These are phyloP conservation scores for Cricetomys ansorgei DNA, from an alignment of 2,113 vertebrate genomes.

Conservation along the genomic window DNA sequence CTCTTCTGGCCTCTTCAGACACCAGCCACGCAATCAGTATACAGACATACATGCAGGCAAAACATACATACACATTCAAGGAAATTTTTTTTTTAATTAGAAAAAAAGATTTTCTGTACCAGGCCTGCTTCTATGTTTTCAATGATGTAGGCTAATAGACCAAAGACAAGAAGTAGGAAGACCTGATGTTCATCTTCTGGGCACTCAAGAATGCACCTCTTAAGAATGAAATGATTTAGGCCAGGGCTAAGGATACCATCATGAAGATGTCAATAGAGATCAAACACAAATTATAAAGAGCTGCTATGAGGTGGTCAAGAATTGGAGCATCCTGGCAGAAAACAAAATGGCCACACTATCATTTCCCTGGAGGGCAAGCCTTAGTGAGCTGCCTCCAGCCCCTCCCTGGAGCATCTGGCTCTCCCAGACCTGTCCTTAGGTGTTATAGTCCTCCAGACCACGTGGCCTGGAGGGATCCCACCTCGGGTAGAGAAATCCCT, in stretches of 20 bases:
- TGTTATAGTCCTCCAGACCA: slow-evolving; percentile 75
- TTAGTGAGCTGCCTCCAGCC: slow-evolving; percentile 85
- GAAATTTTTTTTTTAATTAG: neutral
- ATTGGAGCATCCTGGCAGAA: slow-evolving; percentile 90
- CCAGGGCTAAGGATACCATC: slow-evolving; percentile 95
- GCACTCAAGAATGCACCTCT: slow-evolving; percentile 90
- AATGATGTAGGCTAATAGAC: slow-evolving; percentile 94
- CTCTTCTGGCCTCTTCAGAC: neutral
- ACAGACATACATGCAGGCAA: neutral
- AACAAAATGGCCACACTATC: slow-evolving; percentile 90
- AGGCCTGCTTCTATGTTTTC: slow-evolving; percentile 93
- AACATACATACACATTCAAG: neutral
- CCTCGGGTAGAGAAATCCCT: slow-evolving; percentile 72
- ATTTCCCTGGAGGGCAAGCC: slow-evolving; percentile 90
- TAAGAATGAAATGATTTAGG: slow-evolving; percentile 96
- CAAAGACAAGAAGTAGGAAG: slow-evolving; percentile 95
- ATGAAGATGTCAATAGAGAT: slow-evolving; percentile 94
- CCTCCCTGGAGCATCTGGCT: slow-evolving; percentile 77
- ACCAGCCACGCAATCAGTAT: neutral
- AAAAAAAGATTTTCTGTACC: neutral
- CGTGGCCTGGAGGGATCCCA: slow-evolving; percentile 72
- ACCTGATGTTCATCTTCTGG: slow-evolving; percentile 95
- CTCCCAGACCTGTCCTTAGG: slow-evolving; percentile 79
- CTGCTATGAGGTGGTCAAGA: slow-evolving; percentile 91
- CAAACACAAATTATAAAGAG: slow-evolving; percentile 95